A percentile compares a stretch with the other conserved stretches of the same genome.
Conservation (phyloP, 2,113 vertebrate species). For the Uria aalge region DNA sequence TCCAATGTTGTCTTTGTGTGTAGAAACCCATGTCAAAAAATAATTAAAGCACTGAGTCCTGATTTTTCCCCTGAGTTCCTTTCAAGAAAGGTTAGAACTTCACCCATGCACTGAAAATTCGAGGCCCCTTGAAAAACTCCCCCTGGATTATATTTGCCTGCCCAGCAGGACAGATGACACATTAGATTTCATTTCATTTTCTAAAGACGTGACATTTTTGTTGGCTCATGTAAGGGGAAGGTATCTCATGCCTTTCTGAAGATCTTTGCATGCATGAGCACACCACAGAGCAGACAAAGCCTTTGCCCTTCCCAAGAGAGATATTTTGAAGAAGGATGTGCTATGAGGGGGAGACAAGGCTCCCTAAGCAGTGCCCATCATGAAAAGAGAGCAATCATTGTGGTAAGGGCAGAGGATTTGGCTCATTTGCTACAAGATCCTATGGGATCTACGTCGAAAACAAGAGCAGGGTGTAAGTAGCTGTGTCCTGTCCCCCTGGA, state of each 20-base stretch:
- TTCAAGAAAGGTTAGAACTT: not conserved
- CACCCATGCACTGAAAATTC: not conserved
- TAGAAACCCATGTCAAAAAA: not conserved
- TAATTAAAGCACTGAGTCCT: not conserved
- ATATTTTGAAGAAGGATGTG: not conserved
- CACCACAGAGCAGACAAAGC: not conserved
- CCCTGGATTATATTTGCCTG: not conserved
- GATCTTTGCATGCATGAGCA: not conserved
- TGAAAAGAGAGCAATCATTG: not conserved
- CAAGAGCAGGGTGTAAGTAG: not conserved
- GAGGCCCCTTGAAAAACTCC: not conserved
- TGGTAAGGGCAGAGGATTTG: not conserved
- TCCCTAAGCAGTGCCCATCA: not conserved
- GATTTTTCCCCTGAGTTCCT: not conserved
- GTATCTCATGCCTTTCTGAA: not conserved
- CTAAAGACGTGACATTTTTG: constrained; percentile 37
- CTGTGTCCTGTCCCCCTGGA: not conserved
- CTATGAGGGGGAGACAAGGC: not conserved
- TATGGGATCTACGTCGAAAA: rapidly evolving
- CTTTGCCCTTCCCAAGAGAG: not conserved
- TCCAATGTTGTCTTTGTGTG: not conserved
- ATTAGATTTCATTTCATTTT: constrained; percentile 5
- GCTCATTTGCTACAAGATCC: not conserved
- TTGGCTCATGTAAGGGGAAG: constrained; percentile 1
- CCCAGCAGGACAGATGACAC: not conserved